Conservation (phyloP, 2,113 vertebrate species). For the Columba livia region DNA sequence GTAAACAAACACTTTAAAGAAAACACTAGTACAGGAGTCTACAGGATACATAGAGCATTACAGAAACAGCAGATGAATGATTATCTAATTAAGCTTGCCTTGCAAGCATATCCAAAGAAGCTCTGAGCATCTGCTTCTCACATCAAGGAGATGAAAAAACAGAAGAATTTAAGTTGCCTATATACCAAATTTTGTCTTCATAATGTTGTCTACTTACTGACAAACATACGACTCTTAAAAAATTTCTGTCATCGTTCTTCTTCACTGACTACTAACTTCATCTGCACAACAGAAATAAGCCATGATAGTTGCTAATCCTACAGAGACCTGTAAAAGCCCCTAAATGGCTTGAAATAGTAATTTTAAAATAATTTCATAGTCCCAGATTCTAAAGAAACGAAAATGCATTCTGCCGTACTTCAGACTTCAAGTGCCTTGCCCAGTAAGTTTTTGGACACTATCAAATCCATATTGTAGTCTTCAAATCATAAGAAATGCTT, state of each 20-base stretch:
- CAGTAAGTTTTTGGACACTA: background rate
- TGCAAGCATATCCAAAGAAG: background rate
- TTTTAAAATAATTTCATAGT: background rate
- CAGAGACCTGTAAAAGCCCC: background rate
- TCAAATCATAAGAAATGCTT: background rate
- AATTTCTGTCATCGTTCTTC: background rate
- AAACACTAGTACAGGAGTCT: background rate
- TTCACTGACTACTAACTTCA: background rate
- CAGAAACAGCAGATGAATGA: background rate
- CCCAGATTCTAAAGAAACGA: background rate
- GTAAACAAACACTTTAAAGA: background rate
- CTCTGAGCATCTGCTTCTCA: background rate
- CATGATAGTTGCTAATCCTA: background rate
- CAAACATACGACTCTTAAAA: background rate
- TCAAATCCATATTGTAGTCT: background rate
- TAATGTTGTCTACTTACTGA: background rate
- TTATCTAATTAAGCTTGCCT: background rate
- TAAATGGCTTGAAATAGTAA: background rate
- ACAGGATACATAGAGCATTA: background rate
- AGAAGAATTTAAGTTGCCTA: background rate
- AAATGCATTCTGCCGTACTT: background rate
- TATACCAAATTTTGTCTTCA: background rate
- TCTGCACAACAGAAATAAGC: background rate
- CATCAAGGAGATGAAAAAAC: background rate
- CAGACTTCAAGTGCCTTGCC: background rate